A percentile compares a stretch with the other conserved stretches of the same genome.
Evolutionary conservation across 2,888 invertebrate species (phyloP).

Genomic region (Cosmorhoe ocellata): DNA sequence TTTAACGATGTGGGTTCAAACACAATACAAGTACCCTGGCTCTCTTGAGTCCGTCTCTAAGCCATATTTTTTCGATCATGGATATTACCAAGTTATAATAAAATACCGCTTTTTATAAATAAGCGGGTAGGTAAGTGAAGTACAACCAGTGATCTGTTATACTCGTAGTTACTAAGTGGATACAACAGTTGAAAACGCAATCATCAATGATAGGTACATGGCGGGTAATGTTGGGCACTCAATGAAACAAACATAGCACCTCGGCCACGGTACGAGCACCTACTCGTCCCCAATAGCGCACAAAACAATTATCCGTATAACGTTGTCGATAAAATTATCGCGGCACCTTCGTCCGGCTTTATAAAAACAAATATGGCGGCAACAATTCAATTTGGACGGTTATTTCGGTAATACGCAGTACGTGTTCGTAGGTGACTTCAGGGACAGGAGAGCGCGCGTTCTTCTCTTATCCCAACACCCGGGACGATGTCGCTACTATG

Average conservation of each 20-base stretch:
- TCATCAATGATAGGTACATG: slow-evolving; percentile 26
- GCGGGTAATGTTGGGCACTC: slow-evolving; percentile 22
- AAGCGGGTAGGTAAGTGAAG: too few species aligned
- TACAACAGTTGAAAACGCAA: slow-evolving; percentile 17
- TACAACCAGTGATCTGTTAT: too few species aligned
- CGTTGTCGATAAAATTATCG: slow-evolving; percentile 52
- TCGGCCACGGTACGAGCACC: slow-evolving; percentile 4
- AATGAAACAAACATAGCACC: slow-evolving; percentile 27
- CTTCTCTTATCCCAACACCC: too few species aligned
- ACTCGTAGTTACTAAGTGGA: too few species aligned
- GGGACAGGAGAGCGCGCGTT: slow-evolving; percentile 26
- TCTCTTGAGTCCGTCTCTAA: too few species aligned
- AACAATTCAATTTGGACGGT: slow-evolving; percentile 66
- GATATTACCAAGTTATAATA: not conserved
- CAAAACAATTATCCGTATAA: slow-evolving; percentile 45
- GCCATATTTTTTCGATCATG: not conserved
- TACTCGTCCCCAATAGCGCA: slow-evolving; percentile 42
- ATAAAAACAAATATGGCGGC: slow-evolving; percentile 63
- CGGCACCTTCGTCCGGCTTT: slow-evolving; percentile 54
- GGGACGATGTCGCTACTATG: too few species aligned
- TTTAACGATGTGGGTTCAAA: too few species aligned
- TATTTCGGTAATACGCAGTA: slow-evolving; percentile 60
- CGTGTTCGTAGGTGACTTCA: slow-evolving; percentile 34
- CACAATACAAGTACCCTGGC: too few species aligned
- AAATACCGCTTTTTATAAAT: not conserved